phyloP scores from a whole-genome alignment of 2,888 invertebrate genomes.

The Anoplius nigerrimus region DNA sequence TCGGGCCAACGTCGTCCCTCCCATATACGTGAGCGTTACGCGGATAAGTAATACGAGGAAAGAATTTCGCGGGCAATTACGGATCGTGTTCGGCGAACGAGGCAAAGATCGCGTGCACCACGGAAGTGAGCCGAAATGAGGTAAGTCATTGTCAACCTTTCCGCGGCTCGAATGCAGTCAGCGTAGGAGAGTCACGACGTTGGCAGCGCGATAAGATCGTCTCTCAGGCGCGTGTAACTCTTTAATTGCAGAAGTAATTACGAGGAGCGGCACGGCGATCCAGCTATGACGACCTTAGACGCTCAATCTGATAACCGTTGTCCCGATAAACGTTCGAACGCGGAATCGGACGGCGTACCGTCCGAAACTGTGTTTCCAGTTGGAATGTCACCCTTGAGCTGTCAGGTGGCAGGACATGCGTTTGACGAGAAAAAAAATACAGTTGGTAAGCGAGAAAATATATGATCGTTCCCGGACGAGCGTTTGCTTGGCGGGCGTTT shows the following conservation, averaged over 20 bases:
- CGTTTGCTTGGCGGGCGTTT: neutral
- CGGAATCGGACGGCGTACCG: slow-evolving; percentile 31
- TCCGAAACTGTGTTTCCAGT: slow-evolving; percentile 60
- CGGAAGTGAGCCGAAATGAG: no score
- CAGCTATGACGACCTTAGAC: slow-evolving; percentile 52
- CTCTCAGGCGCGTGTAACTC: slow-evolving; percentile 33
- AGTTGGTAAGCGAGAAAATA: slow-evolving; percentile 75
- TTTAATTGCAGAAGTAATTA: slow-evolving; percentile 54
- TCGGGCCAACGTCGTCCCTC: no score
- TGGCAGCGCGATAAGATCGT: slow-evolving; percentile 29
- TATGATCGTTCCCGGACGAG: neutral
- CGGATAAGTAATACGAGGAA: no score
- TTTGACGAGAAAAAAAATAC: slow-evolving; percentile 76
- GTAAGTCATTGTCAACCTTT: no score
- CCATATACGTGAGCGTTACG: no score
- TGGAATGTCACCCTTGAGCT: slow-evolving; percentile 75
- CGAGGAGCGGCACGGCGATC: slow-evolving; percentile 27
- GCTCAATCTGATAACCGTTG: slow-evolving; percentile 42
- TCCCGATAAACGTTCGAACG: slow-evolving; percentile 42
- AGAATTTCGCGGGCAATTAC: no score
- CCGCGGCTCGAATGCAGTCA: no score
- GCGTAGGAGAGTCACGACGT: neutral
- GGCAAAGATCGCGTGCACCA: no score
- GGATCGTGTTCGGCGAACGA: no score
- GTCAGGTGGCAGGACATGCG: slow-evolving; percentile 83